Evolutionary conservation across 2,888 invertebrate genomes (phyloP).

Genomic region (Brachynemurus nebulosus): DNA sequence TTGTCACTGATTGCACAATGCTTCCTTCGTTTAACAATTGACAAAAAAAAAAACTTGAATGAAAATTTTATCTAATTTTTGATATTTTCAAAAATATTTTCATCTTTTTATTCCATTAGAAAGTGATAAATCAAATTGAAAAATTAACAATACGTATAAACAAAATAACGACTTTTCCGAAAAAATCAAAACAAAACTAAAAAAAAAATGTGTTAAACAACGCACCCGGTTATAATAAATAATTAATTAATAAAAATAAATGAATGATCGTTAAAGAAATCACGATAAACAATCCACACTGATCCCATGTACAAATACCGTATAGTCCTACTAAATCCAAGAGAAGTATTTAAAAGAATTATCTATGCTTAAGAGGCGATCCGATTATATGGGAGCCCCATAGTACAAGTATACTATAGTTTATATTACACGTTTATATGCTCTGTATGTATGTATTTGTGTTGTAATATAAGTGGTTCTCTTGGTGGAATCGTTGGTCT

Average conservation of each 20-base stretch:
- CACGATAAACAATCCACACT: conserved; percentile 11
- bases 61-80: no score
- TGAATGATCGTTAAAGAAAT: conserved; percentile 3
- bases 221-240: conserved; percentile 4
- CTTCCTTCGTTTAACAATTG: no score
- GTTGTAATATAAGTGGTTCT: not conserved
- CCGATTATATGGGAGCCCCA: not conserved
- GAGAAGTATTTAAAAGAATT: conserved; percentile 62
- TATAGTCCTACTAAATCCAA: conserved; percentile 28
- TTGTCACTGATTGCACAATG: no score
- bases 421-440: conserved; percentile 1
- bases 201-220: conserved; percentile 8
- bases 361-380: conserved; percentile 44
- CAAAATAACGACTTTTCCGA: no score
- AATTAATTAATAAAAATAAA: conserved; percentile 14
- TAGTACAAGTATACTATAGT: no score
- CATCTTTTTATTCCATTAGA: no score
- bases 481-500: not conserved
- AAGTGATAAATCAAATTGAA: no score
- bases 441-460: not conserved
- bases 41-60: no score
- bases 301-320: conserved; percentile 17
- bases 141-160: no score
- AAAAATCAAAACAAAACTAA: not conserved
- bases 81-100: no score